phyloP scores from a whole-genome alignment of 2,113 vertebrate genomes.

The Microtus pennsylvanicus region DNA sequence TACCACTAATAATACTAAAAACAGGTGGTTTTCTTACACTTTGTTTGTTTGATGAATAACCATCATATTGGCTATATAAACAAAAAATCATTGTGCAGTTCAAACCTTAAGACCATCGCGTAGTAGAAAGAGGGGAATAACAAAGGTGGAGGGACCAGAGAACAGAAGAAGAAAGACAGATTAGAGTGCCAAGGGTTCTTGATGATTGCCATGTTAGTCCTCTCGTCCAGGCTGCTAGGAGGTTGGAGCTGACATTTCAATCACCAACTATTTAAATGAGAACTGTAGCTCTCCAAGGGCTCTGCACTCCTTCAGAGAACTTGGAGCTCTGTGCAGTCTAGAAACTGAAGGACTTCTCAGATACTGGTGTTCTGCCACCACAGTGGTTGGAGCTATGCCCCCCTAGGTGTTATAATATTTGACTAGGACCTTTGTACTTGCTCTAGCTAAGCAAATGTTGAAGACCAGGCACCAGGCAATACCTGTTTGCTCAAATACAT shows the following conservation, averaged over 20 bases:
- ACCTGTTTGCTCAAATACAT: conserved; percentile 33
- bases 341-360: background rate
- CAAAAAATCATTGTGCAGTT: background rate
- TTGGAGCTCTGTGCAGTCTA: background rate
- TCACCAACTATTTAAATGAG: background rate
- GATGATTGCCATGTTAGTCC: accelerated
- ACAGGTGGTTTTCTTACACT: background rate
- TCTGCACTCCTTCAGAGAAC: background rate
- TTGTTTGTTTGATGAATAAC: background rate
- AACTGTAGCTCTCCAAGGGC: background rate
- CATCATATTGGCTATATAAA: background rate
- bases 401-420: background rate
- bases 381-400: background rate
- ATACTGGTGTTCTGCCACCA: background rate
- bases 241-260: background rate
- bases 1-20: background rate
- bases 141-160: background rate
- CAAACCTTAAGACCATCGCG: background rate
- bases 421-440: conserved; percentile 23
- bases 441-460: conserved; percentile 44
- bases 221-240: background rate
- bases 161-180: conserved; percentile 2
- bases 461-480: background rate
- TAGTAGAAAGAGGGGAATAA: background rate
- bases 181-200: background rate